Evolutionary conservation across 2,888 invertebrate genomes (phyloP).

Genomic region (Steromphala cineraria): DNA sequence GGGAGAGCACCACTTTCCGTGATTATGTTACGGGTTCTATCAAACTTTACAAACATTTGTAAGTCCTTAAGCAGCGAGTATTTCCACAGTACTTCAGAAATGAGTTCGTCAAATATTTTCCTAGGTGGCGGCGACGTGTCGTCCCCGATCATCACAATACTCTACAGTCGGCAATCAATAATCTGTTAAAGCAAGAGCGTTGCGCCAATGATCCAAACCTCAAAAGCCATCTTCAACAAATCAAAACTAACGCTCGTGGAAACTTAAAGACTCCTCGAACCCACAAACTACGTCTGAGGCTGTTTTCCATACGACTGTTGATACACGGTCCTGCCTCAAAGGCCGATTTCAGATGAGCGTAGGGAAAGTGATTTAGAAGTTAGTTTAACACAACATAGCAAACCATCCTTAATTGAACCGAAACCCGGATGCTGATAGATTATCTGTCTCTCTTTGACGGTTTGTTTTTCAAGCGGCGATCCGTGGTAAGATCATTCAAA

Average conservation of each 20-base stretch:
- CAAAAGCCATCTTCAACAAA: not conserved
- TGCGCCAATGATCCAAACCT: not conserved
- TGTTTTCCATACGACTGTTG: not conserved
- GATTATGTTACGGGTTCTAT: not conserved
- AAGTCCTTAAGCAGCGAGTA: not conserved
- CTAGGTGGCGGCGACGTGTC: not conserved
- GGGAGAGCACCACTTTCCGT: not conserved
- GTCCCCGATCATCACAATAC: not conserved
- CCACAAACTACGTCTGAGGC: not conserved
- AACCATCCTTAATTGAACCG: not conserved
- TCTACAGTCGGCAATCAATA: not conserved
- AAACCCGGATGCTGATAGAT: not conserved
- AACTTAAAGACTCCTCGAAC: not conserved
- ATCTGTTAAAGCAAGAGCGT: not conserved
- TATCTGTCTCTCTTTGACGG: not conserved
- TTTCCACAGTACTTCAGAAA: not conserved
- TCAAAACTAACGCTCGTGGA: not conserved
- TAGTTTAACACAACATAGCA: not conserved
- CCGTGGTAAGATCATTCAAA: not conserved
- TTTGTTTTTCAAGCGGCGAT: not conserved
- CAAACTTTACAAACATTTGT: conserved; percentile 1
- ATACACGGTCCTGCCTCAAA: not conserved
- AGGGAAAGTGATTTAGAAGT: not conserved
- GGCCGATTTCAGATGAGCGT: not conserved
- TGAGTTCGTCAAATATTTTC: not conserved